A percentile compares a stretch with the other conserved stretches of the same genome.
Evolutionary conservation across 2,113 vertebrate genomes (phyloP).

Genomic region (Callocephalon fimbriatum): DNA sequence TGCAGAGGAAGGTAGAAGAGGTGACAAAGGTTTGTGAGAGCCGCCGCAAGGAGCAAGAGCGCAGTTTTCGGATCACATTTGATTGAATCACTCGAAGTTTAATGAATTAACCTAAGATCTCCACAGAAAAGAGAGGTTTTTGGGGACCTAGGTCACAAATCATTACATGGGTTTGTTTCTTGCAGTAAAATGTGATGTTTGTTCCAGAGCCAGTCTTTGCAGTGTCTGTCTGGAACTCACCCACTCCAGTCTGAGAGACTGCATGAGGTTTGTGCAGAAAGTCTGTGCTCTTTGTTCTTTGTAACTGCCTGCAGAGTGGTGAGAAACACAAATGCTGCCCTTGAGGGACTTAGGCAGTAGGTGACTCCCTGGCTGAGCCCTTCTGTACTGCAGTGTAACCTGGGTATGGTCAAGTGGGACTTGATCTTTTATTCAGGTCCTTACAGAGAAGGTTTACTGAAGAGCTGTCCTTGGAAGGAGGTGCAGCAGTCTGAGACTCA

Average conservation of each 20-base stretch:
- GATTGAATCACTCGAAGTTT: conserved; percentile 54
- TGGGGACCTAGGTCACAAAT: background rate
- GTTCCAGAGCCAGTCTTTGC: background rate
- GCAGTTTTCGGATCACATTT: conserved; percentile 88
- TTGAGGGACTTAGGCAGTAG: background rate
- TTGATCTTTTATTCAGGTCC: background rate
- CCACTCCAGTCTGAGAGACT: background rate
- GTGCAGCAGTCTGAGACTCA: accelerated
- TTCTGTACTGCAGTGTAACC: accelerated
- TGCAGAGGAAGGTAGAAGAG: conserved; percentile 95
- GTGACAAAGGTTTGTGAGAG: conserved; percentile 91
- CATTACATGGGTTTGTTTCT: background rate
- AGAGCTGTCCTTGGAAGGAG: background rate
- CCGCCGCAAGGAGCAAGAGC: conserved; percentile 94
- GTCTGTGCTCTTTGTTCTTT: background rate
- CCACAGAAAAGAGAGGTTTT: background rate
- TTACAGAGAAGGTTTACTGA: background rate
- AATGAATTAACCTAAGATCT: background rate
- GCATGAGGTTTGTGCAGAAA: background rate
- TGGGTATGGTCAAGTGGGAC: accelerated
- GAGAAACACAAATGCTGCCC: background rate
- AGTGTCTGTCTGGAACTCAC: background rate
- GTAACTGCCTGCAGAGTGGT: background rate
- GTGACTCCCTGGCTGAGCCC: background rate
- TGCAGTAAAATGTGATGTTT: background rate